These are phyloP conservation scores for Podarcis muralis DNA, from an alignment of 2,113 vertebrate genomes.

Conservation along the genomic window DNA sequence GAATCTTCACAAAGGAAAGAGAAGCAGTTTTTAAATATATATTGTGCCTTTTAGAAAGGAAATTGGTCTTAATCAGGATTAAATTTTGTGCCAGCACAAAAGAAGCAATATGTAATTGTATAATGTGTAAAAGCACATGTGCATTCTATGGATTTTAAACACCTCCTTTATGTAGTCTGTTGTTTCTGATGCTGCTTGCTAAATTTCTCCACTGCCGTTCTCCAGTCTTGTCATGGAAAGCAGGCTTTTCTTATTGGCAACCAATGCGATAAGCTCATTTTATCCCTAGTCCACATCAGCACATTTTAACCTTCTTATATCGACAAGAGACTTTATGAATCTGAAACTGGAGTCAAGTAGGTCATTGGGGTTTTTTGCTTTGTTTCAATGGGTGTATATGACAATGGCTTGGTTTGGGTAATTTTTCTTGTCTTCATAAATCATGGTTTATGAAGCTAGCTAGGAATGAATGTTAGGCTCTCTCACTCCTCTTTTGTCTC, in stretches of 20 bases:
- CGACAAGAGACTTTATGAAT: neutral
- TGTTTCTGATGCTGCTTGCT: neutral
- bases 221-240: neutral
- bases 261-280: neutral
- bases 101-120: slow-evolving; percentile 35
- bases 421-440: neutral
- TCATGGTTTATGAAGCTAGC: neutral
- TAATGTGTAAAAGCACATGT: neutral
- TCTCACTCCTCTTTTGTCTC: neutral
- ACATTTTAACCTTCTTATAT: neutral
- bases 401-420: neutral
- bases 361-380: too few relatives aligned
- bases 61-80: slow-evolving; percentile 40
- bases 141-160: slow-evolving; percentile 8
- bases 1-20: slow-evolving; percentile 43
- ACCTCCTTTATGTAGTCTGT: slow-evolving; percentile 11
- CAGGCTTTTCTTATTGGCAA: neutral
- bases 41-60: slow-evolving; percentile 45
- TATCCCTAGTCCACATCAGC: neutral
- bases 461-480: neutral
- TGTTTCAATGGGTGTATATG: neutral
- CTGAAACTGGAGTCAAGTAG: neutral
- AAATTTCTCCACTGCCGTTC: neutral
- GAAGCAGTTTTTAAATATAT: slow-evolving; percentile 45
- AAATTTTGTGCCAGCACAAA: slow-evolving; percentile 48